These are phyloP conservation scores for Globia sparganii DNA, from an alignment of 2,888 invertebrate genomes.

Conservation along the genomic window DNA sequence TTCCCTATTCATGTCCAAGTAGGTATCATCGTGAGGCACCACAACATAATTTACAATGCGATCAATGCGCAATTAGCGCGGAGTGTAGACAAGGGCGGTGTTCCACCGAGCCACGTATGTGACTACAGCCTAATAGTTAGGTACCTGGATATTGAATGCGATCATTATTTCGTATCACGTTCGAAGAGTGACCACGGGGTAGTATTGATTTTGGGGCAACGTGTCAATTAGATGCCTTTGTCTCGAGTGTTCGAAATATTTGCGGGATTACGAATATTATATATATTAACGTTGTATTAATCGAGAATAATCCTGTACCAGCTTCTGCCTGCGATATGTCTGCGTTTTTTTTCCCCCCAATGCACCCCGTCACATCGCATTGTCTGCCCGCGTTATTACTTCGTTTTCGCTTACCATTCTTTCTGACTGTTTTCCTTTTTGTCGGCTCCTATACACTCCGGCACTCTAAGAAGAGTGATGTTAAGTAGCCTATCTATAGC, in stretches of 20 bases:
- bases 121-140: constrained; percentile 35
- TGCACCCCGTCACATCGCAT: neutral
- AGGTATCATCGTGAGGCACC: constrained; percentile 19
- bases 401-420: neutral
- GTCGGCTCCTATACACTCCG: too few relatives aligned
- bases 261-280: constrained; percentile 22
- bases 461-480: too few relatives aligned
- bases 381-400: neutral
- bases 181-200: constrained; percentile 67
- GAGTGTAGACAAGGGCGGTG: constrained; percentile 39
- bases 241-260: constrained; percentile 54
- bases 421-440: neutral
- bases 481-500: neutral
- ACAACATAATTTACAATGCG: constrained; percentile 56
- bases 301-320: neutral
- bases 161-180: constrained; percentile 81
- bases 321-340: too few relatives aligned
- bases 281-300: constrained; percentile 31
- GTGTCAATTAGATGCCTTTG: constrained; percentile 76
- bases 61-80: constrained; percentile 62
- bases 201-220: constrained; percentile 76
- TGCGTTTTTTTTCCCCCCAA: neutral
- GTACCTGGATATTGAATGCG: constrained; percentile 62
- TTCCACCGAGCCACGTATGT: constrained; percentile 26
- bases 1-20: constrained; percentile 38